A percentile compares a stretch with the other conserved stretches of the same genome.
phyloP scores from a whole-genome alignment of 2,797 vertebrate species.

The Cynopterus sphinx region DNA sequence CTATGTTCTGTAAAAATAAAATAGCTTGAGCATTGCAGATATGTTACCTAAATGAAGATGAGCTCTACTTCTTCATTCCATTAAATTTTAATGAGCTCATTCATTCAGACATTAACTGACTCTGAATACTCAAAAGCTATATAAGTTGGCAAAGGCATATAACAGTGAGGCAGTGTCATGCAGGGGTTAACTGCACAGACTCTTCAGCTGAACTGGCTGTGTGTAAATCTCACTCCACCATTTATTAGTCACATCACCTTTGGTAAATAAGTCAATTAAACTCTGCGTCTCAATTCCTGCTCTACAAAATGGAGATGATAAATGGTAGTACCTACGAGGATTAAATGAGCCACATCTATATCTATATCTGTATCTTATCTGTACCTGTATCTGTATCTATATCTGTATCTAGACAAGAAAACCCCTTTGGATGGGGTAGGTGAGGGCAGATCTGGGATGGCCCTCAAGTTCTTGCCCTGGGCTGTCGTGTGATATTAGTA shows the following conservation, averaged over 20 bases:
- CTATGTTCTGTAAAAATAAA: background rate
- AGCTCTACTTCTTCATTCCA: background rate
- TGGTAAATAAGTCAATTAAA: background rate
- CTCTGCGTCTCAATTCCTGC: background rate
- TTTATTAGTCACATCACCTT: background rate
- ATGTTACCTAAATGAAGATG: background rate
- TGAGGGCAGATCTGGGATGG: background rate
- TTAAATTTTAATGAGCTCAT: background rate
- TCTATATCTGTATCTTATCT: too few relatives aligned
- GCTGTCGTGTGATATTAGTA: background rate
- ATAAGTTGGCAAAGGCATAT: background rate
- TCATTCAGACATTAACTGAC: background rate
- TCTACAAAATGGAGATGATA: background rate
- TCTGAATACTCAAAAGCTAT: background rate
- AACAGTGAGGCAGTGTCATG: background rate
- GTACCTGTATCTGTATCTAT: too few relatives aligned
- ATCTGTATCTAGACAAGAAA: too few relatives aligned
- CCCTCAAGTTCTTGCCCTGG: background rate
- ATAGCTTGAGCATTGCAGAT: background rate
- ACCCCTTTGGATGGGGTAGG: background rate
- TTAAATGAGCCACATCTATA: background rate
- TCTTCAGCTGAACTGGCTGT: background rate
- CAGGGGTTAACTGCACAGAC: background rate
- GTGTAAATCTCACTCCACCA: background rate
- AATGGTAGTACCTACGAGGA: background rate